These are phyloP conservation scores for Formica exsecta DNA, from an alignment of 1,140 invertebrate genomes.

Conservation along the genomic window DNA sequence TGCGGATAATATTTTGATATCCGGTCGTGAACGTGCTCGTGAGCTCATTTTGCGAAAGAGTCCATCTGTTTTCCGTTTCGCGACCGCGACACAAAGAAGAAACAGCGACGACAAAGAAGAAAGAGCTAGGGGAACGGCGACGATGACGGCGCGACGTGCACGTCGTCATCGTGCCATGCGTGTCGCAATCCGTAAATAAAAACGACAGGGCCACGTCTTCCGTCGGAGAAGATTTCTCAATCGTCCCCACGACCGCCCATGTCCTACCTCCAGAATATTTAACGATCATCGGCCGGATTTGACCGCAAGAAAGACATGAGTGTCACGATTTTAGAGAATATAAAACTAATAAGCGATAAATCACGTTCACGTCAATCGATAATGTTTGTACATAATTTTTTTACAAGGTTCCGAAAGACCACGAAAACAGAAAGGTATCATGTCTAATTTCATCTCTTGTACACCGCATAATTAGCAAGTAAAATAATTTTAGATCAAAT, in stretches of 20 bases:
- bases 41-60: neutral
- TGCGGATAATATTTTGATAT: constrained; percentile 43
- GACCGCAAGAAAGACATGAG: neutral
- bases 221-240: constrained; percentile 21
- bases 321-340: neutral
- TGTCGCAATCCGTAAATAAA: constrained; percentile 35
- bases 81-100: neutral
- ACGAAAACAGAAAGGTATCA: neutral
- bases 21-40: constrained; percentile 19
- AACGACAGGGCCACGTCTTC: constrained; percentile 2
- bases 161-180: neutral
- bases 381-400: too few relatives aligned
- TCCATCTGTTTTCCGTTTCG: constrained; percentile 3
- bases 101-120: neutral
- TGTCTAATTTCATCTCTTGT: neutral
- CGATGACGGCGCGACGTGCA: neutral
- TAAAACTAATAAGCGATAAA: neutral
- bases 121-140: too few relatives aligned
- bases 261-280: constrained; percentile 30
- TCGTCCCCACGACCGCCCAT: neutral
- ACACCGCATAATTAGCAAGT: neutral
- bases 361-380: too few relatives aligned
- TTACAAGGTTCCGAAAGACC: neutral
- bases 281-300: neutral
- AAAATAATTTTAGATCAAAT: neutral